phyloP scores from a whole-genome alignment of 1,140 invertebrate species.

The Ceratoteleas bidentatus region DNA sequence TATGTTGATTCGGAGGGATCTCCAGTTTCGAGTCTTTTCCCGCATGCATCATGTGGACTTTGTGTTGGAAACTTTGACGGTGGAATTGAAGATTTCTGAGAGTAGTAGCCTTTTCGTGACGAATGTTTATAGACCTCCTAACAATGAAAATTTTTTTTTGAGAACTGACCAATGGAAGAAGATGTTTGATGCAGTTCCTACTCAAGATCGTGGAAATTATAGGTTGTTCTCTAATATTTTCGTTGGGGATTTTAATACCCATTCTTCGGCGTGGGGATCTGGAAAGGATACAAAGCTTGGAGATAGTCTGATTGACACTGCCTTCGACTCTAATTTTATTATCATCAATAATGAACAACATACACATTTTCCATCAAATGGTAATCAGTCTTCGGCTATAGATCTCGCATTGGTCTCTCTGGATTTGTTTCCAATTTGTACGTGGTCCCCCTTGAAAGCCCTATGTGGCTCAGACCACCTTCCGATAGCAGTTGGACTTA shows the following conservation, averaged over 20 bases:
- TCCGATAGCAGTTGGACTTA: not conserved
- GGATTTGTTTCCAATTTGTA: not conserved
- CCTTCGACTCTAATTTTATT: too few species aligned
- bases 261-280: slow-evolving; percentile 10
- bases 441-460: not conserved
- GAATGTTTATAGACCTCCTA: slow-evolving; percentile 8
- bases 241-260: slow-evolving; percentile 22
- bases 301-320: not conserved
- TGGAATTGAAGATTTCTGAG: not conserved
- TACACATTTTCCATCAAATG: slow-evolving; percentile 4
- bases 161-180: not conserved
- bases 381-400: not conserved
- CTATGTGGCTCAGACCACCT: slow-evolving; percentile 20
- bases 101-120: not conserved
- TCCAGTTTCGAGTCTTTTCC: not conserved
- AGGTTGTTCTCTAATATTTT: too few species aligned
- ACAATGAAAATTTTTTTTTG: not conserved
- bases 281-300: not conserved
- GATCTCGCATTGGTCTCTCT: slow-evolving; percentile 1
- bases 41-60: not conserved
- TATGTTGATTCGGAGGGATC: not conserved
- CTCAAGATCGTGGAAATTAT: not conserved
- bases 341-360: too few species aligned
- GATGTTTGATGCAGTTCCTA: not conserved
- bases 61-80: slow-evolving; percentile 3